These are phyloP conservation scores for Babyrousa celebensis DNA, from an alignment of 2,797 vertebrate genomes.

Conservation along the genomic window DNA sequence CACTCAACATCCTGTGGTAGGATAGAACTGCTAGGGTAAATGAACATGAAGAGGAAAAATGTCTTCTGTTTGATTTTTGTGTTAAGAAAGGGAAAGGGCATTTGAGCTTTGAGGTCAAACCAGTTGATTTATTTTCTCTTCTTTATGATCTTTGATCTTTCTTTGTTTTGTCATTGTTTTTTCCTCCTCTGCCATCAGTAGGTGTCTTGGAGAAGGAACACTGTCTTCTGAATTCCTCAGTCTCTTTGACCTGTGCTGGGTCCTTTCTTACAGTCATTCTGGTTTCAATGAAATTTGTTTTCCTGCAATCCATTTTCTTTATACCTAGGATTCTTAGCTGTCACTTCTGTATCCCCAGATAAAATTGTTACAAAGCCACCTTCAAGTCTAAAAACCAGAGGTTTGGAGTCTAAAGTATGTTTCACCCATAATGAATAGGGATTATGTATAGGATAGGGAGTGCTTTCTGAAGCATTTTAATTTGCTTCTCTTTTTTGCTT, in stretches of 20 bases:
- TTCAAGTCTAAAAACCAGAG: not conserved
- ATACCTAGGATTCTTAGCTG: not conserved
- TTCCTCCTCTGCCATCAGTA: not conserved
- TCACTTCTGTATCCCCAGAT: not conserved
- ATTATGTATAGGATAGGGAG: not conserved
- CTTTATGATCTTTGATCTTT: not conserved
- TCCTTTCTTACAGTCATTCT: slow-evolving; percentile 41
- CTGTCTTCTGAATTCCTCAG: not conserved
- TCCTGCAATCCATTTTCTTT: slow-evolving; percentile 45
- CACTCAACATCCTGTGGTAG: not conserved
- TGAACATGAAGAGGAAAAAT: not conserved
- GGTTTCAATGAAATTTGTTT: slow-evolving; percentile 36
- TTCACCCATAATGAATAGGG: slow-evolving; percentile 11
- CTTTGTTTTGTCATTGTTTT: not conserved
- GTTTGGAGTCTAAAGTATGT: not conserved
- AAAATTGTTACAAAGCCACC: not conserved
- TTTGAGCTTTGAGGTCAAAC: not conserved
- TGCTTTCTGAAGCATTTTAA: slow-evolving; percentile 36
- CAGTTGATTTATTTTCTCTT: not conserved
- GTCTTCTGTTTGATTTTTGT: not conserved
- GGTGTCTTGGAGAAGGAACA: not conserved
- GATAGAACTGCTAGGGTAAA: not conserved
- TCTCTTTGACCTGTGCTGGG: not conserved
- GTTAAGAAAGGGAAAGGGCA: not conserved
- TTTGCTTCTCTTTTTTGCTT: not conserved